Conservation (phyloP, 2,888 invertebrate genomes). For the Schrankia costaestrigalis region DNA sequence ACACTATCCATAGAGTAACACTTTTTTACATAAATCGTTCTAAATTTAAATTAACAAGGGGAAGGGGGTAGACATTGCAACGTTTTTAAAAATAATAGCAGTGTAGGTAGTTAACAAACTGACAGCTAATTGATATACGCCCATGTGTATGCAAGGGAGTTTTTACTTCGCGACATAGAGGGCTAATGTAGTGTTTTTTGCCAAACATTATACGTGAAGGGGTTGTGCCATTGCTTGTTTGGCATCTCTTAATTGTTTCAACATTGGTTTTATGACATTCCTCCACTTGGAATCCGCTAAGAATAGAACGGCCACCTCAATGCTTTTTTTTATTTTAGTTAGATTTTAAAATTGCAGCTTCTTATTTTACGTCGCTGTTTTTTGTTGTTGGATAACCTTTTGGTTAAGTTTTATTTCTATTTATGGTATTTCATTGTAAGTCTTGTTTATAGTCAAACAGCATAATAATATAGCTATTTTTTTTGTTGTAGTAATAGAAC, state of each 20-base stretch:
- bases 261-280: slow-evolving; percentile 28
- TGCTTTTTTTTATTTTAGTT: no score
- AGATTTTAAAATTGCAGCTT: no score
- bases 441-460: no score
- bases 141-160: slow-evolving; percentile 71
- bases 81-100: slow-evolving; percentile 48
- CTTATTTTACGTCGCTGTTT: no score
- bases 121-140: slow-evolving; percentile 80
- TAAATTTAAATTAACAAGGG: slow-evolving; percentile 27
- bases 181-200: slow-evolving; percentile 68
- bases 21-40: slow-evolving; percentile 15
- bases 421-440: no score
- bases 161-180: slow-evolving; percentile 65
- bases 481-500: no score
- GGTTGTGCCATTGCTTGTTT: slow-evolving; percentile 56
- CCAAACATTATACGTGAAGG: slow-evolving; percentile 52
- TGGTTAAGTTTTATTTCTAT: neutral
- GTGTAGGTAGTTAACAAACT: slow-evolving; percentile 74
- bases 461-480: no score
- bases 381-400: neutral
- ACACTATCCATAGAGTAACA: slow-evolving; percentile 11
- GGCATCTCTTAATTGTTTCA: slow-evolving; percentile 47
- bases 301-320: slow-evolving; percentile 3
- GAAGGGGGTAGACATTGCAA: slow-evolving; percentile 31
- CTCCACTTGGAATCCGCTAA: slow-evolving; percentile 7